Base-by-base conservation (phyloP, 2,113 vertebrate genomes). In the Megaleporinus macrocephalus region DNA sequence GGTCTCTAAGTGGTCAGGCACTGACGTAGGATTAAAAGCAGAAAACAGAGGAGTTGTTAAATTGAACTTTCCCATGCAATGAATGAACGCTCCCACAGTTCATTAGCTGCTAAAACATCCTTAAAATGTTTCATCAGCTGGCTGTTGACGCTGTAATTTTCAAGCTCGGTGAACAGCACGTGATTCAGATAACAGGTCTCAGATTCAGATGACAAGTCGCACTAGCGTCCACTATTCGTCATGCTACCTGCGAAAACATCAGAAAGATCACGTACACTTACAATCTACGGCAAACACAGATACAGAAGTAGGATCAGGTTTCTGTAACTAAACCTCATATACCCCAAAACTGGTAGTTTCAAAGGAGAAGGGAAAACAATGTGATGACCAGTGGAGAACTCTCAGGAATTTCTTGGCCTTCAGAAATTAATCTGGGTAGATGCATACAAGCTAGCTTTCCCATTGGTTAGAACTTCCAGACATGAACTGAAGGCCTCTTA, bases 11-110 rank as follows among this genome's bases (percentile, higher is more conserved):
- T 69, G 26, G 71, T 73, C 26, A 1, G 1, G 49, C 65, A 57
- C 18, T 14, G 26, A 70, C 24, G 55, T 2, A 47, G 36, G 55
- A 59, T 47, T 79, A 11, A 72, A 30, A 16, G 14, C 22, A 36
- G 57, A 73, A 61, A 79, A 30, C 33, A 29, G 33, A 20, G 20
- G 11, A 26, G 65, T 44, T 69, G 22, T 29, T 68, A 44, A 44
- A 22, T 65, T 13, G 47, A 53, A 59, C 33, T 18, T 61, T n/a
- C 3, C 5, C 68, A 47, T 71, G 33, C 53, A 61, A 47, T 71
- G 68, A 61, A 61, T 71, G 68, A 71, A 49, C 26, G 9, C 49
- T 51, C 49, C 11, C 20, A 79, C 18, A 61, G 53, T 59, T 79
- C 65, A 41, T n/a, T n/a, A 49, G 24, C 53, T 29, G 5, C 13